Conservation (phyloP, 2,797 vertebrate species). For the Acipenser transmontanus region DNA sequence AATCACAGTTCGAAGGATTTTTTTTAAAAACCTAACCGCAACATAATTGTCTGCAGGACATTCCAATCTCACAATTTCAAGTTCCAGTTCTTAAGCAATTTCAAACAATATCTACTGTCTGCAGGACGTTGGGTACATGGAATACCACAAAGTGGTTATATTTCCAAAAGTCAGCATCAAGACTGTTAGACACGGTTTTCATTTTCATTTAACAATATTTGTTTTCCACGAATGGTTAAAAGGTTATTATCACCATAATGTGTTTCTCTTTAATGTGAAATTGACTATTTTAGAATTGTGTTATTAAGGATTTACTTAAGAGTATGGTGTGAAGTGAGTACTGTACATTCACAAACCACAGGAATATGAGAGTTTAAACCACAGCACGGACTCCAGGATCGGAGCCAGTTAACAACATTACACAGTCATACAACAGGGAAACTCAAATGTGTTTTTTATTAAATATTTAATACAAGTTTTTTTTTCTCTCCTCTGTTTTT, state of each 20-base stretch:
- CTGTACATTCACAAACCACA: neutral
- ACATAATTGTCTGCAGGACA: conserved; percentile 88
- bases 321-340: conserved; percentile 2
- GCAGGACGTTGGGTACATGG: conserved; percentile 53
- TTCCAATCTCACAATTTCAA: conserved; percentile 82
- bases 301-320: neutral
- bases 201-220: conserved; percentile 78
- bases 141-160: conserved; percentile 45
- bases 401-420: neutral
- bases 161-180: conserved; percentile 52
- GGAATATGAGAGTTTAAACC: neutral
- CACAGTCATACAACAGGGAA: no score
- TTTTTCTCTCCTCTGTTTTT: no score
- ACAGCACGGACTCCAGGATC: neutral
- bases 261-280: conserved; percentile 40
- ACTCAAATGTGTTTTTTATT: no score
- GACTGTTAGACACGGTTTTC: conserved; percentile 52
- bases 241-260: conserved; percentile 47
- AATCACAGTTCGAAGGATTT: conserved; percentile 79
- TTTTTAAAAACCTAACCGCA: conserved; percentile 74
- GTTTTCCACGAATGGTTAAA: conserved; percentile 58
- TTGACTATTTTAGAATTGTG: conserved; percentile 3
- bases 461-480: no score
- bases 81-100: conserved; percentile 76
- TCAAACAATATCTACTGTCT: conserved; percentile 72